These are phyloP conservation scores for Neogale vison DNA, from an alignment of 2,113 vertebrate genomes.

Conservation along the genomic window DNA sequence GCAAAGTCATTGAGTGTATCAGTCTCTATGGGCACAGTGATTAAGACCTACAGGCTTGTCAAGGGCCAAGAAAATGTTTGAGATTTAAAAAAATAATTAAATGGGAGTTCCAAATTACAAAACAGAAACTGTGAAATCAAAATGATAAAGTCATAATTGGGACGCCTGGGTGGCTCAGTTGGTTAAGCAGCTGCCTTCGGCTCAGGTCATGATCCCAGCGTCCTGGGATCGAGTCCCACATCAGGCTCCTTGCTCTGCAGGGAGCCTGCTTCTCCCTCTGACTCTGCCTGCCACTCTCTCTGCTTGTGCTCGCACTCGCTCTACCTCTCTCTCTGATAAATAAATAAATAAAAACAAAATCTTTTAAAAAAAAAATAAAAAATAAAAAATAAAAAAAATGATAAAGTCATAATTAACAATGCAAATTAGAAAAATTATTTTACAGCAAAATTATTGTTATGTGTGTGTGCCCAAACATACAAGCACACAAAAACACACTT, in stretches of 20 bases:
- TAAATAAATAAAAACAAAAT: too few relatives aligned
- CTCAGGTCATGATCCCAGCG: too few relatives aligned
- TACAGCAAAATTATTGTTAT: background rate
- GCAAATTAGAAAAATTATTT: constrained; percentile 49
- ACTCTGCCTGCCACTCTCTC: too few relatives aligned
- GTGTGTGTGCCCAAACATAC: background rate
- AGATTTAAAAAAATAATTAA: background rate
- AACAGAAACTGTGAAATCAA: constrained; percentile 34
- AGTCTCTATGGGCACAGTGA: background rate
- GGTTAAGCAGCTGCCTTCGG: too few relatives aligned
- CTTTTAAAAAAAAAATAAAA: too few relatives aligned
- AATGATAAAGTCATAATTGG: constrained; percentile 31
- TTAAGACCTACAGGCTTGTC: background rate
- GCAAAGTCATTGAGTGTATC: background rate
- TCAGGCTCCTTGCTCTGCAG: too few relatives aligned
- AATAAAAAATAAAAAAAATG: too few relatives aligned
- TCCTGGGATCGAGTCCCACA: too few relatives aligned
- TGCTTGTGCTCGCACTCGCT: too few relatives aligned
- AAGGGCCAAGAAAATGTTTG: constrained; percentile 37
- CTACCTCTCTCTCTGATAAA: too few relatives aligned
- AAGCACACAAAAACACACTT: background rate
- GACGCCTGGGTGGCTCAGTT: too few relatives aligned
- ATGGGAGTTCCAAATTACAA: constrained; percentile 7
- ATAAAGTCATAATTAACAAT: constrained; percentile 24
- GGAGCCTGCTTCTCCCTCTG: too few relatives aligned